phyloP scores from a whole-genome alignment of 37 sponge, comb jelly and placozoan genomes.

The Amphimedon queenslandica region DNA sequence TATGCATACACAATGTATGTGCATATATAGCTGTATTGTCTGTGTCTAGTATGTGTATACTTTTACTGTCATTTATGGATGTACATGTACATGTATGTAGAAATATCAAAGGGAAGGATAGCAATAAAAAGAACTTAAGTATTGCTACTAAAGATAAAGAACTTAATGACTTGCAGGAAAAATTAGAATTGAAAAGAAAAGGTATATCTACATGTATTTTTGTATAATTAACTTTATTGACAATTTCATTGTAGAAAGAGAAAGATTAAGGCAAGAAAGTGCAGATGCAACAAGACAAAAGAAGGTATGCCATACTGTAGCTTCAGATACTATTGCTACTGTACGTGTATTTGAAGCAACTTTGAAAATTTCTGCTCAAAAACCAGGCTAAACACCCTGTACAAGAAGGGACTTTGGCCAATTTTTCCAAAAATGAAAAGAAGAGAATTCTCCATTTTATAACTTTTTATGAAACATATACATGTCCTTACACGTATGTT shows the following conservation, averaged over 20 bases:
- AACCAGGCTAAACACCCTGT: too few relatives aligned
- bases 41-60: neutral
- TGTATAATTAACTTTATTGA: neutral
- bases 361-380: too few relatives aligned
- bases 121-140: too few relatives aligned
- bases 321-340: neutral
- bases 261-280: slow-evolving; percentile 17
- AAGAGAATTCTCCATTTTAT: too few relatives aligned
- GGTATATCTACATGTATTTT: slow-evolving; percentile 11
- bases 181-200: slow-evolving; percentile 52
- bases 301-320: too few relatives aligned
- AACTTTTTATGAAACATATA: too few relatives aligned
- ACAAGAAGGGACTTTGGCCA: too few relatives aligned
- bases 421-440: too few relatives aligned
- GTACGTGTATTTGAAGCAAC: neutral
- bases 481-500: too few relatives aligned
- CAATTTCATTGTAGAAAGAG: slow-evolving; percentile 17
- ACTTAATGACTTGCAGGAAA: slow-evolving; percentile 49
- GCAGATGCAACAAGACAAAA: neutral
- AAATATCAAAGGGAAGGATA: neutral
- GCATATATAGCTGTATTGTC: too few relatives aligned
- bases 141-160: slow-evolving; percentile 15
- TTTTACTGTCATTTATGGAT: neutral
- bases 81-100: slow-evolving; percentile 7
- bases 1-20: too few relatives aligned